phyloP scores from a whole-genome alignment of 2,888 invertebrate genomes.

The Junonia oenone region DNA sequence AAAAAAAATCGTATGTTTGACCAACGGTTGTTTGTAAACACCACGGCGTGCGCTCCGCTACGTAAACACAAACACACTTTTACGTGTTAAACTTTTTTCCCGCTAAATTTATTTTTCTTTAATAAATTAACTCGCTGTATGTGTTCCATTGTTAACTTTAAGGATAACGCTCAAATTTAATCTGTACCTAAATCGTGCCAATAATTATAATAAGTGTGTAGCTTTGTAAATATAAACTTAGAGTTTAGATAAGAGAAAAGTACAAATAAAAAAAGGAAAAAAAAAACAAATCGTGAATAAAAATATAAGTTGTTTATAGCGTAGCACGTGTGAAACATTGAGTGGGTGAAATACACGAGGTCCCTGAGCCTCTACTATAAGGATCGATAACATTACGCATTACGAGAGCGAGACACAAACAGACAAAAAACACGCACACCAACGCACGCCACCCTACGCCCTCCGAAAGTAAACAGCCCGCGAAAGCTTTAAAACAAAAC shows the following conservation, averaged over 20 bases:
- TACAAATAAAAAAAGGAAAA: slow-evolving; percentile 29
- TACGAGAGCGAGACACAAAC: slow-evolving; percentile 56
- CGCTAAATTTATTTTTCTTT: slow-evolving; percentile 23
- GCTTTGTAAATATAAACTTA: slow-evolving; percentile 19
- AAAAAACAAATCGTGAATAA: slow-evolving; percentile 24
- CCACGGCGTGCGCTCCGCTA: slow-evolving; percentile 54
- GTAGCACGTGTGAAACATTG: slow-evolving; percentile 47
- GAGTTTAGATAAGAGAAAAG: slow-evolving; percentile 28
- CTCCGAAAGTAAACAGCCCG: slow-evolving; percentile 61
- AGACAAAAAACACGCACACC: slow-evolving; percentile 50
- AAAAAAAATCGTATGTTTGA: slow-evolving; percentile 44
- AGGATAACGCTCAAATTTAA: slow-evolving; percentile 33
- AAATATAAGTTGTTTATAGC: slow-evolving; percentile 33
- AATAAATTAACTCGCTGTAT: slow-evolving; percentile 15
- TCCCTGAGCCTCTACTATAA: slow-evolving; percentile 64
- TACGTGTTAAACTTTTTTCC: slow-evolving; percentile 24
- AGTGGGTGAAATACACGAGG: slow-evolving; percentile 51
- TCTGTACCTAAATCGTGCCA: slow-evolving; percentile 37
- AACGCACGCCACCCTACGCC: slow-evolving; percentile 45
- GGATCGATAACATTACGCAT: slow-evolving; percentile 80
- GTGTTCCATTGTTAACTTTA: slow-evolving; percentile 14
- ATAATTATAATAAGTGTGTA: slow-evolving; percentile 16
- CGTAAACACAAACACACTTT: slow-evolving; percentile 33
- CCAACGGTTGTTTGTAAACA: slow-evolving; percentile 72
- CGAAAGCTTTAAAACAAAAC: slow-evolving; percentile 70